phyloP scores from a whole-genome alignment of 2,113 vertebrate genomes.

The Nycticorax nycticorax region DNA sequence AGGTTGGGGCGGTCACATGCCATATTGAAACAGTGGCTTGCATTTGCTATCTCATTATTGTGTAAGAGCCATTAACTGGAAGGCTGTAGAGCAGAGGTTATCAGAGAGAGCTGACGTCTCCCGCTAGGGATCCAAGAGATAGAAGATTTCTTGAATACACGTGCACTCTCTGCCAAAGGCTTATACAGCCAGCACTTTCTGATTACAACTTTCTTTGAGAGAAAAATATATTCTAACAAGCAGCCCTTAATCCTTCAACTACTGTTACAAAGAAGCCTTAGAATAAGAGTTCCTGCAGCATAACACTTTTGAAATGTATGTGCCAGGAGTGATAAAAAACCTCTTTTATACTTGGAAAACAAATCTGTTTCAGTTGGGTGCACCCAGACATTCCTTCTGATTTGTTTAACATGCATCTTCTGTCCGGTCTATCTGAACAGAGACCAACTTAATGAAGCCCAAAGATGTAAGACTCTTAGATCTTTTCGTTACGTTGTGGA shows the following conservation, averaged over 20 bases:
- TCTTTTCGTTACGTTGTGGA: not conserved
- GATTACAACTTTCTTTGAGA: not conserved
- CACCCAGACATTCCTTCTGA: not conserved
- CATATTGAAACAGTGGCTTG: not conserved
- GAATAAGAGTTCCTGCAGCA: not conserved
- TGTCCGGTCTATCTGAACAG: not conserved
- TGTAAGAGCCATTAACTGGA: not conserved
- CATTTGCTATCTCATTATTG: not conserved
- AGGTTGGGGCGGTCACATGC: not conserved
- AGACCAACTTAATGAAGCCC: not conserved
- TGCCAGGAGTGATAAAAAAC: not conserved
- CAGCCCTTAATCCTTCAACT: not conserved
- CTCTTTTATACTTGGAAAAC: not conserved
- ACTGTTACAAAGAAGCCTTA: not conserved
- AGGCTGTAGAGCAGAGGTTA: not conserved
- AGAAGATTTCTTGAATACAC: not conserved
- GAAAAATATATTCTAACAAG: not conserved
- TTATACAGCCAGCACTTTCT: not conserved
- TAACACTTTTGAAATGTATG: not conserved
- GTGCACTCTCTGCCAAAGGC: not conserved
- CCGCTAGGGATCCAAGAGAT: not conserved
- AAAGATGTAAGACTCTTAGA: not conserved
- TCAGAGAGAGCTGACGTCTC: not conserved
- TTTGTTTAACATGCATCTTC: conserved; percentile 15
- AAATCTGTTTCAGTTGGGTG: conserved; percentile 4